Percentiles rank a stretch among this genome's conserved stretches.
Evolutionary conservation across 2,797 vertebrate genomes (phyloP).

Genomic region (Mastacembelus armatus): DNA sequence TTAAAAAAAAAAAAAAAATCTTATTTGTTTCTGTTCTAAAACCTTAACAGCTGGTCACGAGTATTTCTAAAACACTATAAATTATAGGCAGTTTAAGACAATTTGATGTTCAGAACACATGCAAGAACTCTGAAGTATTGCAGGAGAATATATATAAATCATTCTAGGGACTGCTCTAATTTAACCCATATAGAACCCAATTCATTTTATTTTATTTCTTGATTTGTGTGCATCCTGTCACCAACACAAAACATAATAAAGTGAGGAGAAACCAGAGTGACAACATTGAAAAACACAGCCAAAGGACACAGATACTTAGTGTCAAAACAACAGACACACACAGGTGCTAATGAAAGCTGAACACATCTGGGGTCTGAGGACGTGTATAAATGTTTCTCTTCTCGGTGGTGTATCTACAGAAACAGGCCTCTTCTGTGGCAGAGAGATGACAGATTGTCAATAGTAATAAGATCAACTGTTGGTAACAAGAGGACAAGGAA

Average conservation of each 20-base stretch:
- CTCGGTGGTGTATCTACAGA: slow-evolving; percentile 38
- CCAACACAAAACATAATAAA: slow-evolving; percentile 16
- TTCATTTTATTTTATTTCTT: neutral
- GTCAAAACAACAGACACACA: slow-evolving; percentile 36
- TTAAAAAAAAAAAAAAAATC: no score
- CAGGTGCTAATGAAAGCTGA: slow-evolving; percentile 59
- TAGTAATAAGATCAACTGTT: slow-evolving; percentile 56
- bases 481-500: slow-evolving; percentile 22
- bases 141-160: neutral
- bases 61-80: no score
- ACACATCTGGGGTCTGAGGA: slow-evolving; percentile 46
- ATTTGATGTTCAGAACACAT: neutral
- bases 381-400: neutral
- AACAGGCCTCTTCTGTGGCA: slow-evolving; percentile 40
- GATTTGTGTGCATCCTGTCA: neutral
- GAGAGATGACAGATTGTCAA: slow-evolving; percentile 65
- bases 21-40: neutral
- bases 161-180: neutral
- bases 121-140: neutral
- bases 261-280: slow-evolving; percentile 1
- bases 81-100: neutral
- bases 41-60: neutral
- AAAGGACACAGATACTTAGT: no score
- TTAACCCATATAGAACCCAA: neutral
- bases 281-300: slow-evolving; percentile 7